These are phyloP conservation scores for Mormyrus hasselquistii DNA, from an alignment of 2,797 vertebrate species.

Conservation along the genomic window DNA sequence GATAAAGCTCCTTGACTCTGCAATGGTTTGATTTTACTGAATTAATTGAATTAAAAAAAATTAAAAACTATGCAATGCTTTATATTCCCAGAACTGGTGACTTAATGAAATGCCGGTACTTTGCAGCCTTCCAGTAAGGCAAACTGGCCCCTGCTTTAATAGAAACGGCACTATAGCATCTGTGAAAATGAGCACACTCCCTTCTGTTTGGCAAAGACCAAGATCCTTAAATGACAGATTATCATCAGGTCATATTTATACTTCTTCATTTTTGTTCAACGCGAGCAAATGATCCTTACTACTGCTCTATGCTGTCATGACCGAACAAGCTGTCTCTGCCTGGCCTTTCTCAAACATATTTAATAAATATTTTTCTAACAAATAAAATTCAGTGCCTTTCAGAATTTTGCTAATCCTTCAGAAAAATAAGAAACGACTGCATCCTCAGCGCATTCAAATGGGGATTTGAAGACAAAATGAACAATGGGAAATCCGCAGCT, in stretches of 20 bases:
- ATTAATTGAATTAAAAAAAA: conserved; percentile 1
- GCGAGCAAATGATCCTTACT: neutral
- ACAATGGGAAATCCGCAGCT: neutral
- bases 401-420: neutral
- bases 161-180: conserved; percentile 14
- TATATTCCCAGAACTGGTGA: neutral
- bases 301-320: conserved; percentile 1
- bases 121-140: neutral
- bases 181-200: neutral
- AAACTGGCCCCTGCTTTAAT: conserved; percentile 4
- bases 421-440: neutral
- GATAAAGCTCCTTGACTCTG: neutral
- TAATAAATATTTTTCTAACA: neutral
- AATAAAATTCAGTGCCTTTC: neutral
- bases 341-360: neutral
- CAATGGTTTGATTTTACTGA: neutral
- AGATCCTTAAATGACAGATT: conserved; percentile 1
- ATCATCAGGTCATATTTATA: neutral
- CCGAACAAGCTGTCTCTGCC: neutral
- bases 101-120: neutral
- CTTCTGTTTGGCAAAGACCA: neutral
- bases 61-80: neutral
- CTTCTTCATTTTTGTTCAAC: neutral
- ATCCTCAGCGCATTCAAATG: neutral
- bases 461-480: neutral